Conservation (phyloP, 2,888 invertebrate genomes). For the Limnephilus rhombicus region DNA sequence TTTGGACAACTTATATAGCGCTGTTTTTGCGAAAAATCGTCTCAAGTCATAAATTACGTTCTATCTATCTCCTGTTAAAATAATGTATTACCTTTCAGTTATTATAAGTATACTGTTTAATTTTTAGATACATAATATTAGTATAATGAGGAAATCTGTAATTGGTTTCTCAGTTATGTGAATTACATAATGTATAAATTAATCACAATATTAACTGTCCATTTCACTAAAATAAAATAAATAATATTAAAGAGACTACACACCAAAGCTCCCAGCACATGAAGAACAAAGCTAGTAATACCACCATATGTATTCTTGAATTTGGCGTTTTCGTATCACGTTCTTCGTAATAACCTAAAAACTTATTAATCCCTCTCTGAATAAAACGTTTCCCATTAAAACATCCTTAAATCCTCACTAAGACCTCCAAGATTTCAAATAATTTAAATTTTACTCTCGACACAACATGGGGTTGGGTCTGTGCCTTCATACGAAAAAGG, state of each 20-base stretch:
- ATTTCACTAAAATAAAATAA: too few relatives aligned
- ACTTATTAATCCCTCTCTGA: conserved; percentile 59
- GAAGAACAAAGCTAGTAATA: not conserved
- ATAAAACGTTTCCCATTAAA: conserved; percentile 55
- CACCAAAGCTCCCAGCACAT: not conserved
- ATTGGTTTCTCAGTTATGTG: too few relatives aligned
- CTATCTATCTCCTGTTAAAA: too few relatives aligned
- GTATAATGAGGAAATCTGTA: too few relatives aligned
- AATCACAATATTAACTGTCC: too few relatives aligned
- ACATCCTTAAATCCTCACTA: conserved; percentile 59
- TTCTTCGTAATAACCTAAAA: conserved; percentile 48
- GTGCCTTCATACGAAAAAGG: conserved; percentile 60
- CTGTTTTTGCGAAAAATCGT: too few relatives aligned
- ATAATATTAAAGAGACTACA: not conserved
- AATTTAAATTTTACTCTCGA: conserved; percentile 48
- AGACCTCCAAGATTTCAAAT: conserved; percentile 55
- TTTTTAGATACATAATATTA: too few relatives aligned
- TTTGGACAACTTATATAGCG: too few relatives aligned
- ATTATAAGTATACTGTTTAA: too few relatives aligned
- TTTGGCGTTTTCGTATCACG: not conserved
- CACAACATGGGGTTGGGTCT: conserved; percentile 2
- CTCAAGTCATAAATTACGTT: too few relatives aligned
- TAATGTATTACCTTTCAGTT: too few relatives aligned
- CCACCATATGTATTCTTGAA: not conserved
- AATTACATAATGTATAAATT: too few relatives aligned